A percentile compares a stretch with the other conserved stretches of the same genome.
Conservation (phyloP, 2,113 vertebrate species). For the Dendropsophus ebraccatus region DNA sequence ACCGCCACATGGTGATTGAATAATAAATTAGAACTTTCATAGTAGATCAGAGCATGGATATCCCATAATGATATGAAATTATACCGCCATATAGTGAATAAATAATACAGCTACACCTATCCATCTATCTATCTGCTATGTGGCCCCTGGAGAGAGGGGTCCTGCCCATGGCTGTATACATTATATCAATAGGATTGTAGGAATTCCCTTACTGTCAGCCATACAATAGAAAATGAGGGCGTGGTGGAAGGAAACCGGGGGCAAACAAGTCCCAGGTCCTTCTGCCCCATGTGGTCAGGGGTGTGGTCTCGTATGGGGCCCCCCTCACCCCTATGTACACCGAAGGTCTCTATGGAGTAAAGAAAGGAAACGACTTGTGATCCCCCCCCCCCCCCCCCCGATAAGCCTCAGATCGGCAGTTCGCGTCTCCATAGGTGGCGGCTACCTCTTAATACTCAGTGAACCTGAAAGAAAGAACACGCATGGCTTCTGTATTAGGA, state of each 20-base stretch:
- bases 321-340: background rate
- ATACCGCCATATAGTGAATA: no score
- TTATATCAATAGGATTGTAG: no score
- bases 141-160: background rate
- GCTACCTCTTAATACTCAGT: background rate
- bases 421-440: constrained; percentile 4
- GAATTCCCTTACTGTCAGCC: no score
- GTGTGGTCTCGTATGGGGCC: background rate
- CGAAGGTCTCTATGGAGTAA: background rate
- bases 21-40: no score
- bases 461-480: constrained; percentile 9
- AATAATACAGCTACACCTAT: no score
- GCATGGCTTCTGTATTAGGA: constrained; percentile 30
- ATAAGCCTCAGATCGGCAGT: background rate
- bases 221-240: no score
- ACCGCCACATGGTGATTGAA: no score
- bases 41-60: no score
- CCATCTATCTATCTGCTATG: background rate
- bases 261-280: background rate
- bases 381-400: background rate
- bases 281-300: background rate
- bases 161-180: background rate
- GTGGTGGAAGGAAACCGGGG: no score
- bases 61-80: no score
- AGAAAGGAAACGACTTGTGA: background rate